Conservation (phyloP, 1,140 invertebrate species). For the Trichomalopsis sarcophagae region DNA sequence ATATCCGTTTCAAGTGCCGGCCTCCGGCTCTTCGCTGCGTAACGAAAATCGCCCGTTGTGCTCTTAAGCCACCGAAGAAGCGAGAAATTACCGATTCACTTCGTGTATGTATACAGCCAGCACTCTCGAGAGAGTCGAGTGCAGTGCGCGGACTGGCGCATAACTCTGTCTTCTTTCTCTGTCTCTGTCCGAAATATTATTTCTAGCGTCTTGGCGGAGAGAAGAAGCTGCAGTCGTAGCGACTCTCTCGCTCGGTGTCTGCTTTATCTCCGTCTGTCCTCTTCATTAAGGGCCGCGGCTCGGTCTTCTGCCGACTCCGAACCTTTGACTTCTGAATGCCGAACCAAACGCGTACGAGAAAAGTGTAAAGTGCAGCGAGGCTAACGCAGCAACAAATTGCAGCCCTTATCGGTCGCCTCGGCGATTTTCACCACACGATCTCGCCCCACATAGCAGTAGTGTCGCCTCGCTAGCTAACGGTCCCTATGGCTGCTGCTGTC, state of each 20-base stretch:
- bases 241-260: not conserved
- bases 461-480: not conserved
- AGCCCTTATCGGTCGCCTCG: not conserved
- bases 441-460: not conserved
- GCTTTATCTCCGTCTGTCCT: constrained; percentile 40
- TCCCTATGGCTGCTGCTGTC: not conserved
- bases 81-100: not conserved
- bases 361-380: not conserved
- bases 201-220: constrained; percentile 24
- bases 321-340: not conserved
- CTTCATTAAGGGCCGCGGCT: not conserved
- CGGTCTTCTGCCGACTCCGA: not conserved
- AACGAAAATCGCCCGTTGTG: not conserved
- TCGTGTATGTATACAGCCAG: not conserved
- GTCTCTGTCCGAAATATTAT: constrained; percentile 29
- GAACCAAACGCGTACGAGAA: not conserved
- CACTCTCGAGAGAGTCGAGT: constrained; percentile 3
- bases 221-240: not conserved
- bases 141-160: not conserved
- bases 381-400: not conserved
- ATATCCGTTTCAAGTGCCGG: not conserved
- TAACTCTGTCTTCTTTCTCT: not conserved
- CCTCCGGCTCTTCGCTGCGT: not conserved
- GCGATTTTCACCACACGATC: not conserved
- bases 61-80: not conserved